These are phyloP conservation scores for Todiramphus chloris DNA, from an alignment of 2,113 vertebrate species.

Conservation along the genomic window DNA sequence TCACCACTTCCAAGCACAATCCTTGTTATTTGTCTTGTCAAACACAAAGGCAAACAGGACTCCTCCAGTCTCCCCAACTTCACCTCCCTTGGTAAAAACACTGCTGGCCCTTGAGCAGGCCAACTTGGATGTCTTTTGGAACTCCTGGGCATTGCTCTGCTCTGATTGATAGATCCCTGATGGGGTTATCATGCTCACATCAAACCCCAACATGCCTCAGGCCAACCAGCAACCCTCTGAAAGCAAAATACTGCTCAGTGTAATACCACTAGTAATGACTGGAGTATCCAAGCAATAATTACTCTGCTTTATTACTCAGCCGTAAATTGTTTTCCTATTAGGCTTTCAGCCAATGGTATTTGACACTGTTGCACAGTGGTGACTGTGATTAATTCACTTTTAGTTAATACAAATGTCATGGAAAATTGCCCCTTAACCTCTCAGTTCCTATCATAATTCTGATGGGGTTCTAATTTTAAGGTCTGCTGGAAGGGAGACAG, in stretches of 20 bases:
- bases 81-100: neutral
- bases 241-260: neutral
- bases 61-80: neutral
- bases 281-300: neutral
- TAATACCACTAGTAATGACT: neutral
- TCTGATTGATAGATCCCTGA: neutral
- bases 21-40: slow-evolving; percentile 42
- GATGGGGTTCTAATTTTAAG: neutral
- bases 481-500: neutral
- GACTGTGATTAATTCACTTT: neutral
- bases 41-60: neutral
- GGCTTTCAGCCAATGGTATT: neutral
- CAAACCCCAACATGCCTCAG: neutral
- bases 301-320: neutral
- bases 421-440: neutral
- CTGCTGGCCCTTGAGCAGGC: neutral
- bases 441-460: neutral
- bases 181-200: neutral
- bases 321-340: neutral
- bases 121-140: neutral
- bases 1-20: slow-evolving; percentile 10
- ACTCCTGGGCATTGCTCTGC: neutral
- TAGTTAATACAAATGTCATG: neutral
- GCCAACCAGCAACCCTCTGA: neutral
- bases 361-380: neutral